Base-by-base conservation (phyloP, 2,888 invertebrate species). In the Drosophila anomalata region DNA sequence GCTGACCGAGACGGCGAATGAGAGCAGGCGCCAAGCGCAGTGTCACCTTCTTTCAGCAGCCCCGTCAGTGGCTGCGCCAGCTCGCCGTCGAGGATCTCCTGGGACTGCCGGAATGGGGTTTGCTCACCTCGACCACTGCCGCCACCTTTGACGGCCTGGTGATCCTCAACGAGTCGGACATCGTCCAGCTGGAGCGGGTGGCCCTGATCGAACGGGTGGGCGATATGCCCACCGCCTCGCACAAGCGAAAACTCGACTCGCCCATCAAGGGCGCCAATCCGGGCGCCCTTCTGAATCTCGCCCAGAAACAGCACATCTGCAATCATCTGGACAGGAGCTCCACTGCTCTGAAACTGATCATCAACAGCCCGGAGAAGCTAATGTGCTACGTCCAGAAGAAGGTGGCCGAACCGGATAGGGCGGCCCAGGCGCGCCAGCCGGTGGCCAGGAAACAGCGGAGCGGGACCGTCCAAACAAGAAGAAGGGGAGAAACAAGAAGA, bases 61-160 rank as follows among this genome's bases (percentile, higher is more conserved):
- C 98, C 91, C 96, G 98, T 95, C 97, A 97, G 91, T 97, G 97
- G 92, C 96, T 99, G 86, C 96, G 98, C 88, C 96, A 97, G 90
- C 87, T 88, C 47, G 98, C 89, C 96, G 96, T 91, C 31, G 72
- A 61, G 33, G 85, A 72, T 48, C 65, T 93, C 52, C 72, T 60
- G 41, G 54, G 91, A 92, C 88, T 92, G 92, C 93, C 74, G 92
- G 92, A 1, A 92, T 92, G 91, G 92, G 92, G 55, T 90, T 68
- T 55, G 33, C 61, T 75, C 39, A 66, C 71, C 12, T 48, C 51
- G 41, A 22, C 41, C 0, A 44, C 62, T 42, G 75, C 66, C 2
- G 41, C 50, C 0, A 8, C 8, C 8, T 77, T 67, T n/a, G 88
- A 87, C 9, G 76, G 78, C 4, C 52, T 75, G 0, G 1, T 6